A percentile compares a stretch with the other conserved stretches of the same genome.
phyloP scores from a whole-genome alignment of 2,888 invertebrate genomes.

The Leptopilina syphax region DNA sequence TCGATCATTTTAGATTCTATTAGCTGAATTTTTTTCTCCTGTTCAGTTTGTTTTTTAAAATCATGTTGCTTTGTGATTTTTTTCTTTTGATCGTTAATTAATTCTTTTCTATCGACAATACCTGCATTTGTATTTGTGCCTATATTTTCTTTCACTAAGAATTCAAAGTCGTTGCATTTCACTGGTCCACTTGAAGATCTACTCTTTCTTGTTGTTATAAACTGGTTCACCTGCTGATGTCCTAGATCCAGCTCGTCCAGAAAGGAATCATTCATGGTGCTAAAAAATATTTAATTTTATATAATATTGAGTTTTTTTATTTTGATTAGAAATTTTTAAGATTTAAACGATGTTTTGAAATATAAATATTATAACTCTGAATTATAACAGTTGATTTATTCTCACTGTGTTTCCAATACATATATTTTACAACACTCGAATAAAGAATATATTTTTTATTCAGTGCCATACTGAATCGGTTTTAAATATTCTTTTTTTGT shows the following conservation, averaged over 20 bases:
- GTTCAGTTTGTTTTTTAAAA: slow-evolving; percentile 49
- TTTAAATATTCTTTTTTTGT: no score
- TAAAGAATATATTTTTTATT: no score
- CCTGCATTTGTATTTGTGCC: slow-evolving; percentile 37
- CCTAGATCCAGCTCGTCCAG: slow-evolving; percentile 44
- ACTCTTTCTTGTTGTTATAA: slow-evolving; percentile 66
- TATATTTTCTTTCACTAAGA: slow-evolving; percentile 23
- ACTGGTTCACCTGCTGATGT: slow-evolving; percentile 53
- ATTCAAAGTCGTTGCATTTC: slow-evolving; percentile 41
- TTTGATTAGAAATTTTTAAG: not conserved
- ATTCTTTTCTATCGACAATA: slow-evolving; percentile 37
- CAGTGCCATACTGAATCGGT: no score
- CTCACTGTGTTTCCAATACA: no score
- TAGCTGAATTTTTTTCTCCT: slow-evolving; percentile 50
- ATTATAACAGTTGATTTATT: no score
- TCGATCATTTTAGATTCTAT: slow-evolving; percentile 49
- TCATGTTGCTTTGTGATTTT: not conserved
- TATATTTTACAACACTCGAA: no score
- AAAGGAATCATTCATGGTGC: slow-evolving; percentile 51
- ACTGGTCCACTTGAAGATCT: slow-evolving; percentile 58
- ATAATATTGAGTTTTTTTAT: not conserved
- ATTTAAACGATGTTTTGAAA: no score
- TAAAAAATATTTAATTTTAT: not conserved
- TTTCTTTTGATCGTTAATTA: not conserved
- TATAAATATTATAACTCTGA: no score